Evolutionary conservation across 2,113 vertebrate genomes (phyloP).

Genomic region (Saguinus imperator): DNA sequence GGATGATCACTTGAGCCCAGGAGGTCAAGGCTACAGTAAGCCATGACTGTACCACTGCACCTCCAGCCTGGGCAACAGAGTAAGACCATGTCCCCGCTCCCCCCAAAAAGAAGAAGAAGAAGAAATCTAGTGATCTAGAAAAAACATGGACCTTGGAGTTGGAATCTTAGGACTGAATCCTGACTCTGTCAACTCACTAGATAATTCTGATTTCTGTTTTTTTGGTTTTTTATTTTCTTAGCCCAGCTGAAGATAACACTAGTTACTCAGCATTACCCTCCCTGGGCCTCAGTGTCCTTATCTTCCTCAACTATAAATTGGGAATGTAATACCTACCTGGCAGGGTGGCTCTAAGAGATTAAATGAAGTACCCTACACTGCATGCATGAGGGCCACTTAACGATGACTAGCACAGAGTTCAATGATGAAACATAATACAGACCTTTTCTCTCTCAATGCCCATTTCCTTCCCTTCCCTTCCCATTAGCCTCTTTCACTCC

Average conservation of each 20-base stretch:
- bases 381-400: not conserved
- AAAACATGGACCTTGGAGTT: not conserved
- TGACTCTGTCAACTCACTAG: not conserved
- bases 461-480: not conserved
- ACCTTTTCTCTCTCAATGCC: not conserved
- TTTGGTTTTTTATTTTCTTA: too few relatives aligned
- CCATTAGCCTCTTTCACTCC: not conserved
- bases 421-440: not conserved
- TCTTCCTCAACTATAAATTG: slow-evolving; percentile 1
- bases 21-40: too few relatives aligned
- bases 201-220: too few relatives aligned
- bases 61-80: too few relatives aligned
- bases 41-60: too few relatives aligned
- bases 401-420: not conserved
- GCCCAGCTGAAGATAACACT: too few relatives aligned
- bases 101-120: too few relatives aligned
- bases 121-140: not conserved
- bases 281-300: not conserved
- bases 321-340: not conserved
- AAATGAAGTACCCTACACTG: not conserved
- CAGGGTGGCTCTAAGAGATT: not conserved
- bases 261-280: not conserved
- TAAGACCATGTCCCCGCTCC: too few relatives aligned
- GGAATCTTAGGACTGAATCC: not conserved
- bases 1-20: too few relatives aligned